Evolutionary conservation across 2,888 invertebrate genomes (phyloP), one percentile per base, ranked within the genome.

Genomic region (Lacanobia wlatinum): DNA sequence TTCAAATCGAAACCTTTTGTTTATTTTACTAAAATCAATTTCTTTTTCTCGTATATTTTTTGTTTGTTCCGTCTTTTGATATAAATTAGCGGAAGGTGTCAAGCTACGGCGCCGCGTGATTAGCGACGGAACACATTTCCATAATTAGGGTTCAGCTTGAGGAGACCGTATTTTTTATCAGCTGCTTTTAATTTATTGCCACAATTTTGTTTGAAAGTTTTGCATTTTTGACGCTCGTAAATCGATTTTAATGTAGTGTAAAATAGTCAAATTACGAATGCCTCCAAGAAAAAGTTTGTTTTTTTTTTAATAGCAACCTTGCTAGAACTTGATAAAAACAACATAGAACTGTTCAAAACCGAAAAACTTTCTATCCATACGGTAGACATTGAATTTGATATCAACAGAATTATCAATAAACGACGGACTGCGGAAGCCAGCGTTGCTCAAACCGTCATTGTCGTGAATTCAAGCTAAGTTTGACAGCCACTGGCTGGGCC

Each of bases 81-180:
- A 81, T 85, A 89, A 91, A 90, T 92, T 87, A 89, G 87, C 86
- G 78, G 66, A 77, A 89, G 89, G 93, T 92, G 94, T 94, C 92
- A 94, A 92, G 87, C 89, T 88, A 87, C 92, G 88, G 89, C 83
- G 88, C 90, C 89, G 92, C 89, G 87, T 92, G 92, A 94, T 94
- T 95, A 93, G 92, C 90, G 79, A 73, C 76, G 82, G 82, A 90
- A 91, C 92, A 93, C 92, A 91, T 94, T 94, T 89, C 73, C 55
- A 87, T 92, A 90, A 92, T 94, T 91, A 90, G 87, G 78, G 73
- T 70, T 67, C 76, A 78, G 69, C 78, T 85, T 84, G 78, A 80
- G 78, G 65, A 61, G 66, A 60, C 78, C 77, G 48, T 43, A 53
- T 88, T 90, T 92, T 90, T 92, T 88, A 79, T 70, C 52, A 58